phyloP scores from a whole-genome alignment of 2,113 vertebrate genomes.

The Zosterops borbonicus region DNA sequence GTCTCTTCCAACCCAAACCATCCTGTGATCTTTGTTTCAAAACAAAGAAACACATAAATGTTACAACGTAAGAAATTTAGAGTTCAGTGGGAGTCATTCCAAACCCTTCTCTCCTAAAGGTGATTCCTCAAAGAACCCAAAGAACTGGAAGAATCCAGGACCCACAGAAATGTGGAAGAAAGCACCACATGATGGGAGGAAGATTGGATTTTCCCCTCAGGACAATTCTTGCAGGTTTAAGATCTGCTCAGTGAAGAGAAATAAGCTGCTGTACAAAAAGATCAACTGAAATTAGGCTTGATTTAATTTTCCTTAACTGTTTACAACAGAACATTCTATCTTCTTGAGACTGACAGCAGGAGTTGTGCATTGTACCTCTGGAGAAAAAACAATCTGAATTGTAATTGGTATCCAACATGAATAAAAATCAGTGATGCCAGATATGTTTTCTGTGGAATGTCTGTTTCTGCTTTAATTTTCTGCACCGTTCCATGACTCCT shows the following conservation, averaged over 20 bases:
- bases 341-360: neutral
- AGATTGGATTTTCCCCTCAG: neutral
- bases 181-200: neutral
- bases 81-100: neutral
- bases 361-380: neutral
- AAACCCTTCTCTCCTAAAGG: neutral
- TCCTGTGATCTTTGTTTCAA: neutral
- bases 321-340: neutral
- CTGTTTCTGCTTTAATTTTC: neutral
- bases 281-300: neutral
- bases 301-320: neutral
- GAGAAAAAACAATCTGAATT: neutral
- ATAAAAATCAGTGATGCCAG: neutral
- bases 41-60: neutral
- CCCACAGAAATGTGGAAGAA: neutral
- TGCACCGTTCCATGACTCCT: neutral
- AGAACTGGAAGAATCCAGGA: neutral
- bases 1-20: neutral
- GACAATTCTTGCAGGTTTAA: neutral
- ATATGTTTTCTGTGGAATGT: neutral
- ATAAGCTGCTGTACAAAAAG: neutral
- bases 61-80: neutral
- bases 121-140: neutral
- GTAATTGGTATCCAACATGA: neutral
- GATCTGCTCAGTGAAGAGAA: neutral